Evolutionary conservation across 2,797 vertebrate species (phyloP).

Genomic region (Atherinosoma microstoma): DNA sequence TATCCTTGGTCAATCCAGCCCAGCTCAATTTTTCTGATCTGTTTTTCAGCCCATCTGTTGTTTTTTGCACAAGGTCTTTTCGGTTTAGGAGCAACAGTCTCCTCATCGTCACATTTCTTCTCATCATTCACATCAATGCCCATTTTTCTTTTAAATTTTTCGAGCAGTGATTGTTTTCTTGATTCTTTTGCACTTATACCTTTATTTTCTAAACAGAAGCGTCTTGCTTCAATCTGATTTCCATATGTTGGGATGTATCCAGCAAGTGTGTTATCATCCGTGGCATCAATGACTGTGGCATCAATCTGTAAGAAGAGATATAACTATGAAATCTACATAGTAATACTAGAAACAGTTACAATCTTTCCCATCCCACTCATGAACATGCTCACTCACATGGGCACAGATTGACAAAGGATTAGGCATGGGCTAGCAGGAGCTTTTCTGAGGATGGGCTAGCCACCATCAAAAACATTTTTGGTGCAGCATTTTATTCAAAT

Average conservation of each 20-base stretch:
- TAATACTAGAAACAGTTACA: too few relatives aligned
- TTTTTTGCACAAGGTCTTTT: background rate
- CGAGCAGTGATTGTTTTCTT: constrained; percentile 19
- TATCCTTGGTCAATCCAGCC: constrained; percentile 4
- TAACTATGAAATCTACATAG: background rate
- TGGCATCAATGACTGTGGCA: constrained; percentile 13
- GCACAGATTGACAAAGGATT: background rate
- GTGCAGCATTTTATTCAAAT: background rate
- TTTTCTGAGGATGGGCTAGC: too few relatives aligned
- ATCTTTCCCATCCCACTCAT: background rate
- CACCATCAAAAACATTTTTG: too few relatives aligned
- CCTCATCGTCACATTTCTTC: background rate
- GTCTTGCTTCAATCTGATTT: constrained; percentile 28
- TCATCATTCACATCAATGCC: background rate
- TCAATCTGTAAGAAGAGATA: constrained; percentile 29
- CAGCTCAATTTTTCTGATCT: background rate
- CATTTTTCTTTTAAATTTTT: constrained; percentile 10
- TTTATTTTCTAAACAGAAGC: constrained; percentile 29
- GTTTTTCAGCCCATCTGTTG: constrained; percentile 5
- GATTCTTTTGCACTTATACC: constrained; percentile 8
- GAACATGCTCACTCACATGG: background rate
- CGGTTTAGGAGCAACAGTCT: background rate
- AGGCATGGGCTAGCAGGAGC: too few relatives aligned
- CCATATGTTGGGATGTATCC: constrained; percentile 37
- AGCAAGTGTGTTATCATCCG: constrained; percentile 24